Evolutionary conservation across 2,113 vertebrate species (phyloP), one percentile per base, ranked within the genome.

Genomic region (Gavialis gangeticus): DNA sequence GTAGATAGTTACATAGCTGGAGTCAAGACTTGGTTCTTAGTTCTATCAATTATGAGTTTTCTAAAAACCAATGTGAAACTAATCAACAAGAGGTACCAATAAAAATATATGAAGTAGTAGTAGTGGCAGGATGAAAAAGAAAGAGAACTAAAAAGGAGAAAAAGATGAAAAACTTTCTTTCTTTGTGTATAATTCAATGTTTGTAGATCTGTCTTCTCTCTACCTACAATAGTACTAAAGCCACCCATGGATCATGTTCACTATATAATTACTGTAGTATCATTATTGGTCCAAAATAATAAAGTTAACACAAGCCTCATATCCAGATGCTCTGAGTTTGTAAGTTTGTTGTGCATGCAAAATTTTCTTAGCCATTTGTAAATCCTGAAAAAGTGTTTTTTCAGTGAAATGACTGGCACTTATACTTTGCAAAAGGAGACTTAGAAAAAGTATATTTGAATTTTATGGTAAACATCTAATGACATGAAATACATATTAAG

Each of bases 1-100:
- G 67, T 57, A 60, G 57, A 67, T 92, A 91, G 92, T 2, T 0
- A 22, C 63, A 63, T 56, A 17, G 18, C 11, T 15, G 10, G 81
- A 85, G 87, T 14, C 54, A 75, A 46, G 28, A 46, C 69, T 37
- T 92, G 82, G 64, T 76, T 46, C 59, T 83, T 3, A 1, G 59
- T 37, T 90, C 37, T 69, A 86, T 46, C 54, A 77, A 60, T 30
- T 55, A 67, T 87, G 75, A 11, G 17, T 30, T 86, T 75, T 59
- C 63, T 84, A 91, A 95, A 75, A 79, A 84, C 17, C 62, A 4
- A 46, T 46, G 54, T 16, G 77, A 90, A 95, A 93, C 19, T 64
- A 75, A 77, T 21, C 85, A 46, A 84, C 8, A 75, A 21, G 6
- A 92, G 93, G 80, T 93, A 83, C 4, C 75, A 92, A 64, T 1